Evolutionary conservation across 2,113 vertebrate species (phyloP), one percentile per base, ranked within the genome.

Genomic region (Athene noctua): DNA sequence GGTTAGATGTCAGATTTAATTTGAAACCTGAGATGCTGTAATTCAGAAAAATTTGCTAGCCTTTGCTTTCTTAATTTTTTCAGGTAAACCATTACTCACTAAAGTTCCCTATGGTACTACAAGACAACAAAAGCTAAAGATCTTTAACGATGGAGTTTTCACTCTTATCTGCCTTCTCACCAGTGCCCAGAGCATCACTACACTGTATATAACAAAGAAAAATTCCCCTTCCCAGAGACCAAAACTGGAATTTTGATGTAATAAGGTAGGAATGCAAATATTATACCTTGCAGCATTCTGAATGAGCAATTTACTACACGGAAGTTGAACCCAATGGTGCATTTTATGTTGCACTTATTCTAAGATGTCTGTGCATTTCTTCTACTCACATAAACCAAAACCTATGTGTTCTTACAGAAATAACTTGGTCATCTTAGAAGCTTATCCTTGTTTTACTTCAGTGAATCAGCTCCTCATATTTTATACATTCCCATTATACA

Each of bases 1-100:
- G 55, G 70, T 62, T 94, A 70, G 63, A 71, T 74, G 52, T 84
- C 90, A 86, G 47, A 52, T 91, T 95, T 91, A 82, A 95, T 94
- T 95, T 95, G 82, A 91, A 96, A 94, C 29, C 15, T 73, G 17
- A 89, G 72, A 75, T 80, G 42, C 21, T 83, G 58, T 86, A 82
- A 85, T 94, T 94, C 66, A 77, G 90, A 90, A 92, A 70, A 84
- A 93, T 17, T 46, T 47, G 46, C 20, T 47, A 47, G 46, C 9
- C 46, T 47, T 47, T 47, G 46, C 18, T 47, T 47, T 21, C 46
- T 47, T 47, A 47, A 20, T 11, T 47, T 47, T 47, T 47, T 47
- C 20, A 47, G 46, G 46, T 47, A 47, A 47, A 21, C 20, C 46
- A 47, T 47, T 47, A 47, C 46, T 47, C 46, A 46, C 44, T 46